Evolutionary conservation across 2,113 vertebrate genomes (phyloP).

Genomic region (Psophia crepitans): DNA sequence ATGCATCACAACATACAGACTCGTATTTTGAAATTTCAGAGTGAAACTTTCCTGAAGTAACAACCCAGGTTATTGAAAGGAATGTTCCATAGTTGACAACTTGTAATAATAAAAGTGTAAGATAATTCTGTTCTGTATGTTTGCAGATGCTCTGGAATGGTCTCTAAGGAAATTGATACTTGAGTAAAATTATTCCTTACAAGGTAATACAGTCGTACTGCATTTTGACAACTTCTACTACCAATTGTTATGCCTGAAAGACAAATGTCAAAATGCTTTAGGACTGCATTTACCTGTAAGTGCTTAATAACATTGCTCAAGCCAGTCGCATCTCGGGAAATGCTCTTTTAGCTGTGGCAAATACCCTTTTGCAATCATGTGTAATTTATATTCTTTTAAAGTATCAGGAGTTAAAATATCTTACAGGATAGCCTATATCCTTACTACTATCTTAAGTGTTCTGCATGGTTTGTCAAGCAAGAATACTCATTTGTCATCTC

Average conservation of each 20-base stretch:
- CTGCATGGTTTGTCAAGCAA: not conserved
- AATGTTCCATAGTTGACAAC: not conserved
- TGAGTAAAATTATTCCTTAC: not conserved
- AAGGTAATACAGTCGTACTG: not conserved
- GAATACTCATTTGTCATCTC: not conserved
- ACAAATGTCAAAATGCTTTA: not conserved
- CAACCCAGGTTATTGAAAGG: not conserved
- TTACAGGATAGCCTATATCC: not conserved
- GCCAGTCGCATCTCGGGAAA: not conserved
- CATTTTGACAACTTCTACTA: not conserved
- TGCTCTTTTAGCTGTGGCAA: not conserved
- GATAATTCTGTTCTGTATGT: not conserved
- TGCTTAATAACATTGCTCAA: not conserved
- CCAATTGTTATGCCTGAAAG: not conserved
- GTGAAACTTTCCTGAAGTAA: not conserved
- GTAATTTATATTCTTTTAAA: not conserved
- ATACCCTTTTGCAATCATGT: not conserved
- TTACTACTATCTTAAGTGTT: not conserved
- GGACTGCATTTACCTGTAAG: not conserved
- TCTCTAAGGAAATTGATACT: not conserved
- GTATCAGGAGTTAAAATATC: not conserved
- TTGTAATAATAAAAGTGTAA: not conserved
- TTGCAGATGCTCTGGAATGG: not conserved
- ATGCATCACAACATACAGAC: not conserved
- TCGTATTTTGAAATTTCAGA: not conserved